phyloP scores from a whole-genome alignment of 2,888 invertebrate genomes.

The Strigamia maritima region DNA sequence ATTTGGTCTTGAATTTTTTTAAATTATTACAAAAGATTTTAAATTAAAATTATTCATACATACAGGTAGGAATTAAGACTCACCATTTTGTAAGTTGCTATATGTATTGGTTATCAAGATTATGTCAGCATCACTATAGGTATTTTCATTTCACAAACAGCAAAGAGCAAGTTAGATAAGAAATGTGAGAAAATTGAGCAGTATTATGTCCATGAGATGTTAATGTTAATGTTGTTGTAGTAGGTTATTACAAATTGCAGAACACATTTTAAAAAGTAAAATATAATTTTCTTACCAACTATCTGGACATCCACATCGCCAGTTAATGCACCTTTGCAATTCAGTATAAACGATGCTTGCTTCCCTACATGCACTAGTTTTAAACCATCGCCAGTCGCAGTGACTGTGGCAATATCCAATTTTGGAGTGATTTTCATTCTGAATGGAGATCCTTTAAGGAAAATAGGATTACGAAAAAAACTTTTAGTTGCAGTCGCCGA shows the following conservation, averaged over 20 bases:
- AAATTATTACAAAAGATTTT: neutral
- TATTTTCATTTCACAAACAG: neutral
- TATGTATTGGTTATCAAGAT: neutral
- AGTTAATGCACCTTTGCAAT: slow-evolving; percentile 52
- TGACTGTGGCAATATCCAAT: slow-evolving; percentile 56
- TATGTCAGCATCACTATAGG: neutral
- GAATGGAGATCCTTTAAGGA: slow-evolving; percentile 51
- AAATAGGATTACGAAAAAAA: slow-evolving; percentile 20
- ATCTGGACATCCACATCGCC: slow-evolving; percentile 57
- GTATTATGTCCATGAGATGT: neutral
- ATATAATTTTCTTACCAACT: slow-evolving; percentile 51
- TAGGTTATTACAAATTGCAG: neutral
- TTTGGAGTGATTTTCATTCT: slow-evolving; percentile 48
- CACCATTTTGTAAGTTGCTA: neutral
- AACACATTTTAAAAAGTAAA: neutral
- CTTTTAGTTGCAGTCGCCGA: neutral
- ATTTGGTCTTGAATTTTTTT: too few relatives aligned
- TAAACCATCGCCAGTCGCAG: slow-evolving; percentile 62
- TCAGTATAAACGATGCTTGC: slow-evolving; percentile 60
- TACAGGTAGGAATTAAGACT: neutral
- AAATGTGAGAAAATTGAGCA: slow-evolving; percentile 6
- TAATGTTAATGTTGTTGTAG: neutral
- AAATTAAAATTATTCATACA: neutral
- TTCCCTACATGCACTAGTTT: slow-evolving; percentile 61
- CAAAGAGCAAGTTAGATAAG: neutral